phyloP scores from a whole-genome alignment of 2,113 vertebrate species.

The Typhlomys cinereus region DNA sequence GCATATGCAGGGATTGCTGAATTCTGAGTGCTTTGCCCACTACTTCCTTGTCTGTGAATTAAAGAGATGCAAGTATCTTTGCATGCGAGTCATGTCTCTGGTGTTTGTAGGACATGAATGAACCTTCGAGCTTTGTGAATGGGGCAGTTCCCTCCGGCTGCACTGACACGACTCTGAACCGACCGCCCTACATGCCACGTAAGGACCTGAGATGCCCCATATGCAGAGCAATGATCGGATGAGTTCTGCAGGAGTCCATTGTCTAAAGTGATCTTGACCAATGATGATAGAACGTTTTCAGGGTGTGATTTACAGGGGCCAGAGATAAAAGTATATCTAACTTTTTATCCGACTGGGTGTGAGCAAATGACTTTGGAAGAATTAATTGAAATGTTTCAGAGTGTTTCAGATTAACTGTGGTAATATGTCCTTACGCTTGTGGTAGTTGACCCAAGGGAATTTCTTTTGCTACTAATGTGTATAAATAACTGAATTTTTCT shows the following conservation, averaged over 20 bases:
- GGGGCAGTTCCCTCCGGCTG: slow-evolving; percentile 87
- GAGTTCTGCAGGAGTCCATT: too few species aligned
- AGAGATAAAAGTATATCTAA: background rate
- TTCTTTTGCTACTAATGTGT: background rate
- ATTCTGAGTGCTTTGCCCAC: background rate
- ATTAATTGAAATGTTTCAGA: background rate
- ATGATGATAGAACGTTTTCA: background rate
- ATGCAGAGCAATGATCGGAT: too few species aligned
- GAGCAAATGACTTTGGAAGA: background rate
- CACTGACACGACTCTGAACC: slow-evolving; percentile 72
- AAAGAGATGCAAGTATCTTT: background rate
- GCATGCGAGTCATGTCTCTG: background rate
- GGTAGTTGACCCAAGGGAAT: background rate
- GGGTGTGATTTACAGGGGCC: background rate
- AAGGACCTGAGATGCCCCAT: slow-evolving; percentile 67
- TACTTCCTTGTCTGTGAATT: background rate
- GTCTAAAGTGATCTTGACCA: background rate
- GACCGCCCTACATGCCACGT: slow-evolving; percentile 94
- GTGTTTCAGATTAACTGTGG: too few species aligned
- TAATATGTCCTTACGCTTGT: background rate
- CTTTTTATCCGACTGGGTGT: background rate
- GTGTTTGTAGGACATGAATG: slow-evolving; percentile 89
- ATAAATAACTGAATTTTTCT: background rate
- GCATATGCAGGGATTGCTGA: background rate
- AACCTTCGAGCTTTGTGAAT: slow-evolving; percentile 91